A percentile compares a stretch with the other conserved stretches of the same genome.
phyloP scores from a whole-genome alignment of 2,113 vertebrate genomes.

The Phalacrocorax brasilianus region DNA sequence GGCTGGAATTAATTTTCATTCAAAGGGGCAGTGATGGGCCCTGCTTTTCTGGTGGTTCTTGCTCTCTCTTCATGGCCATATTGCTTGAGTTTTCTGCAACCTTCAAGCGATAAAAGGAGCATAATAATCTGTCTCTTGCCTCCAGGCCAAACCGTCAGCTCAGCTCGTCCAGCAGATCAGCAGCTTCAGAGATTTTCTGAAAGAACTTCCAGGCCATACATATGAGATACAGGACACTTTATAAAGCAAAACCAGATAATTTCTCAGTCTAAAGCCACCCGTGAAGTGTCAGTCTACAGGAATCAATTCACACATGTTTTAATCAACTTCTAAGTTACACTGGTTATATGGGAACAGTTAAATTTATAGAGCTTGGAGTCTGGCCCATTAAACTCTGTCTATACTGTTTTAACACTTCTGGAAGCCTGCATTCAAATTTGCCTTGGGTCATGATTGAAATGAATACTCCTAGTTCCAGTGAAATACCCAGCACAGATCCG shows the following conservation, averaged over 20 bases:
- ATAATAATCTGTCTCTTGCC: not conserved
- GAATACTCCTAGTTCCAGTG: not conserved
- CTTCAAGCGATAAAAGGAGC: not conserved
- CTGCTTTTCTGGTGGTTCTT: not conserved
- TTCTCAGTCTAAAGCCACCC: conserved; percentile 38
- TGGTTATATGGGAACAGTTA: conserved; percentile 57
- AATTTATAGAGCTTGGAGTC: conserved; percentile 63
- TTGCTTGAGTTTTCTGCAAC: not conserved
- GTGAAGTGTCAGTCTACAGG: conserved; percentile 32
- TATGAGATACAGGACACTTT: not conserved
- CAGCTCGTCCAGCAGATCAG: not conserved
- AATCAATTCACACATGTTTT: conserved; percentile 58
- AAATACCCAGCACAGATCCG: not conserved
- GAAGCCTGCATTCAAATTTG: conserved; percentile 35
- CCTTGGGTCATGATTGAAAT: not conserved
- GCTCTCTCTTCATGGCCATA: not conserved
- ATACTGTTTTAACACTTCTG: conserved; percentile 43
- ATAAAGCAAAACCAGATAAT: conserved; percentile 1
- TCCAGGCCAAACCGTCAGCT: not conserved
- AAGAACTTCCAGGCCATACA: not conserved
- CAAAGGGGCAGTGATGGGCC: not conserved
- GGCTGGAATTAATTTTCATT: not conserved
- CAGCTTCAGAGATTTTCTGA: not conserved
- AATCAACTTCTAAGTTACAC: conserved; percentile 57
- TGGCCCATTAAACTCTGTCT: conserved; percentile 52